Conservation (phyloP, 2,113 vertebrate genomes). For the Ophiodon elongatus region DNA sequence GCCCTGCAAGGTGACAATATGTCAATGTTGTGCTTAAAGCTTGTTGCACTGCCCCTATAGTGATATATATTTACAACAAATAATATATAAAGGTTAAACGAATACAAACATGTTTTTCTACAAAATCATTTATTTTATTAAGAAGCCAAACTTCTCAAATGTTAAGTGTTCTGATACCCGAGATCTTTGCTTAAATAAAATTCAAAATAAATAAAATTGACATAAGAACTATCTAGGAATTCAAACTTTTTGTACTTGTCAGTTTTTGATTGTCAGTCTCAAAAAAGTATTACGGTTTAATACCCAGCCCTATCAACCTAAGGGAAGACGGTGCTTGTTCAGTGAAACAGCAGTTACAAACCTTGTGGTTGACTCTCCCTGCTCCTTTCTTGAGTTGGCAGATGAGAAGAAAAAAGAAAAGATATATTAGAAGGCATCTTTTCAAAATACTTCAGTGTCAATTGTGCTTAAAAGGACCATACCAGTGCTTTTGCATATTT, state of each 20-base stretch:
- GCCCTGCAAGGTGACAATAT: background rate
- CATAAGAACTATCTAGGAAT: background rate
- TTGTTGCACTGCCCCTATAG: background rate
- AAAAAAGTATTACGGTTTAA: background rate
- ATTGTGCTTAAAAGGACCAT: background rate
- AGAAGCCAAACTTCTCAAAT: background rate
- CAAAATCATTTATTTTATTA: background rate
- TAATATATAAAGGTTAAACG: background rate
- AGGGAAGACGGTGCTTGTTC: background rate
- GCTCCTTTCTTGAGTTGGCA: constrained; percentile 91
- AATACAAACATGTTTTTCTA: background rate
- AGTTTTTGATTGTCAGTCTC: background rate
- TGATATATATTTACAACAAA: background rate
- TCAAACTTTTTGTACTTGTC: background rate
- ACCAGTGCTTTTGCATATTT: constrained; percentile 30
- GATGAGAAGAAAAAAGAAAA: constrained; percentile 79
- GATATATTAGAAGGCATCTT: constrained; percentile 29
- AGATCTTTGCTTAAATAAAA: background rate
- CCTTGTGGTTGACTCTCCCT: constrained; percentile 93
- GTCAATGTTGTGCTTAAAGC: background rate
- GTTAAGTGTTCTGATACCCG: background rate
- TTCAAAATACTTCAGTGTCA: background rate
- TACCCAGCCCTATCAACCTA: background rate
- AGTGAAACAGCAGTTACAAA: constrained; percentile 81
- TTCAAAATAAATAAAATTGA: background rate